Evolutionary conservation across 2,113 vertebrate genomes (phyloP).

Genomic region (Microcebus ravelobensis): DNA sequence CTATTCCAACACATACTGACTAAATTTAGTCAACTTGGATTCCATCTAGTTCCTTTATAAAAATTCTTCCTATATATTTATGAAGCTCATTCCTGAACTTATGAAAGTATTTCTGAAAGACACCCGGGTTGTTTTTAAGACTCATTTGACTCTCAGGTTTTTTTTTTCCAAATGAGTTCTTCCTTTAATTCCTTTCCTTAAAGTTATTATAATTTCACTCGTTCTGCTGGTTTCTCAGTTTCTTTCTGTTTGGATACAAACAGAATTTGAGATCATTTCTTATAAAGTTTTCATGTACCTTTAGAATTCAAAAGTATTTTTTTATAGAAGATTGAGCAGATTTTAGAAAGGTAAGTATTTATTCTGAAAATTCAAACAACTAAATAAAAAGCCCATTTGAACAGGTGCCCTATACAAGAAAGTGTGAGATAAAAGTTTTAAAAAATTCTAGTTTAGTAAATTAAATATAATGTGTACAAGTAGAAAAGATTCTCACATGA

Average conservation of each 20-base stretch:
- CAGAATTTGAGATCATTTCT: slow-evolving; percentile 31
- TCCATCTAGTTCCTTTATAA: neutral
- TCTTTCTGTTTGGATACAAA: slow-evolving; percentile 30
- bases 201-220: neutral
- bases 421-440: slow-evolving; percentile 24
- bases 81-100: neutral
- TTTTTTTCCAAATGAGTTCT: neutral
- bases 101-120: neutral
- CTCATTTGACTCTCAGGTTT: neutral
- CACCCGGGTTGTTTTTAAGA: neutral
- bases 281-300: slow-evolving; percentile 37
- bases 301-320: slow-evolving; percentile 41
- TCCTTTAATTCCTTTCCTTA: slow-evolving; percentile 35
- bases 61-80: slow-evolving; percentile 27
- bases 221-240: neutral
- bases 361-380: slow-evolving; percentile 50
- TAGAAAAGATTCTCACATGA: slow-evolving; percentile 87
- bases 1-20: neutral
- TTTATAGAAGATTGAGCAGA: slow-evolving; percentile 18
- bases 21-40: neutral
- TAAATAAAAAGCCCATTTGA: slow-evolving; percentile 48
- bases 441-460: slow-evolving; percentile 57
- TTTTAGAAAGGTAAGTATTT: slow-evolving; percentile 2
- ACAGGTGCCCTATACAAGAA: slow-evolving; percentile 40
- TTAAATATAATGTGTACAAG: slow-evolving; percentile 66